Evolutionary conservation across 35 echinoderm and acorn worm genomes (phyloP).

Genomic region (Eucidaris tribuloides): DNA sequence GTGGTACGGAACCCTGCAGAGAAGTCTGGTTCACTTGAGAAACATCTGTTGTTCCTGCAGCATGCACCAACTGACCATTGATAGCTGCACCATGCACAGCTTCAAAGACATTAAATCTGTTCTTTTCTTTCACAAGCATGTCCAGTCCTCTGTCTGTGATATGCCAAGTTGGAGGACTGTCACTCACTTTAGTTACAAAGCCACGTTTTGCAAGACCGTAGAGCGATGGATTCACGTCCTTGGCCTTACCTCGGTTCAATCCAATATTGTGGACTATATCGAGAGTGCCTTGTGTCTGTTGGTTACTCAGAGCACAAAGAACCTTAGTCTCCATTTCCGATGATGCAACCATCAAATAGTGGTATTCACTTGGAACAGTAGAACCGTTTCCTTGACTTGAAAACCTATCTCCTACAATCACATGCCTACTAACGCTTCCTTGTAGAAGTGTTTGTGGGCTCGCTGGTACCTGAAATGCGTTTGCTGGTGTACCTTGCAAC

Average conservation of each 20-base stretch:
- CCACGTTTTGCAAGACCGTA: constrained; percentile 36
- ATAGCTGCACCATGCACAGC: background rate
- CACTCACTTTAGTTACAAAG: constrained; percentile 16
- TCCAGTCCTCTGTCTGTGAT: constrained; percentile 39
- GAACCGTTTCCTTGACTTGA: background rate
- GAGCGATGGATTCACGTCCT: constrained; percentile 46
- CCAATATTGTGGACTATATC: constrained; percentile 29
- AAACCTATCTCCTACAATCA: background rate
- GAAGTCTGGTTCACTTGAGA: background rate
- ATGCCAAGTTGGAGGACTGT: constrained; percentile 41
- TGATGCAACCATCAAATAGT: background rate
- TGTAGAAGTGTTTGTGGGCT: background rate
- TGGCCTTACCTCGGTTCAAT: constrained; percentile 12
- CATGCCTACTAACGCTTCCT: no score
- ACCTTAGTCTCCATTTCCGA: constrained; percentile 23
- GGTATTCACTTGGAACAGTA: background rate
- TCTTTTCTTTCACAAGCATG: background rate
- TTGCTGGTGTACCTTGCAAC: background rate
- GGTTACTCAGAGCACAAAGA: constrained; percentile 20
- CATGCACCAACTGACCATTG: background rate
- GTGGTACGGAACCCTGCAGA: background rate
- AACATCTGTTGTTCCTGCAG: no score
- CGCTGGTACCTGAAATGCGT: background rate
- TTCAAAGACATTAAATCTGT: no score
- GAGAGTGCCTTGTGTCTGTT: constrained; percentile 14